Percentiles rank a stretch among this genome's conserved stretches.
Conservation (phyloP, 1,140 invertebrate species). For the Hesperophylax magnus region DNA sequence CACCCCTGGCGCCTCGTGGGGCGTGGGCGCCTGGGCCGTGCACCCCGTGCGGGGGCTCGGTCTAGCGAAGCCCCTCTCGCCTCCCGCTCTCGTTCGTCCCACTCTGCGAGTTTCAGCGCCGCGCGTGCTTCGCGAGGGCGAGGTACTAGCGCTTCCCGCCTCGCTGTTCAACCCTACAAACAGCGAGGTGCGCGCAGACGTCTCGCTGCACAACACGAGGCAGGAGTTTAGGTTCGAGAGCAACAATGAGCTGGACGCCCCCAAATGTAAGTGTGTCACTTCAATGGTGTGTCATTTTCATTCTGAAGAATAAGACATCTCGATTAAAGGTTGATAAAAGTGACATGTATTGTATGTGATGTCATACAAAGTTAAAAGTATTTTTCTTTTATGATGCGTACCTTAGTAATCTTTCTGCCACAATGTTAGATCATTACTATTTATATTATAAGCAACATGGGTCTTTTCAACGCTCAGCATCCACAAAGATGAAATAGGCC, state of each 20-base stretch:
- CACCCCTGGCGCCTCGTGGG: conserved; percentile 92
- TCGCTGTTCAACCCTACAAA: conserved; percentile 87
- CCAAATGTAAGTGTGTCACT: conserved; percentile 28
- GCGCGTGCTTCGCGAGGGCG: conserved; percentile 90
- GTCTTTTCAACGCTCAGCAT: too few species aligned
- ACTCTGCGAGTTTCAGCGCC: conserved; percentile 79
- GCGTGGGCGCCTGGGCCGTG: conserved; percentile 93
- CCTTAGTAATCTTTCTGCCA: too few species aligned
- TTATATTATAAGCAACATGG: too few species aligned
- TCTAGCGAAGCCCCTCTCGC: conserved; percentile 71
- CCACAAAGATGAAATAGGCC: too few species aligned
- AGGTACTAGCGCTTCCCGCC: conserved; percentile 91
- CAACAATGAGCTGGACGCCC: conserved; percentile 69
- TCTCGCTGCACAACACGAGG: conserved; percentile 87
- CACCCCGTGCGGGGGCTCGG: conserved; percentile 88
- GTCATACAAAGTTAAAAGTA: too few species aligned
- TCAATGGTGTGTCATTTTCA: too few species aligned
- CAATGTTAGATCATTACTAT: too few species aligned
- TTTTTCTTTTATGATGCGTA: too few species aligned
- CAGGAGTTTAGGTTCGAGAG: conserved; percentile 86
- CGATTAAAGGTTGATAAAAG: too few species aligned
- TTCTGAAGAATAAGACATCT: too few species aligned
- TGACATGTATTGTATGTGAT: too few species aligned
- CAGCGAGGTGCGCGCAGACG: conserved; percentile 81
- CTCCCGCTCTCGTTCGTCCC: conserved; percentile 35